Percentiles rank a stretch among this genome's conserved stretches.
phyloP scores from a whole-genome alignment of 1,140 invertebrate genomes.

The Dreissena polymorpha region DNA sequence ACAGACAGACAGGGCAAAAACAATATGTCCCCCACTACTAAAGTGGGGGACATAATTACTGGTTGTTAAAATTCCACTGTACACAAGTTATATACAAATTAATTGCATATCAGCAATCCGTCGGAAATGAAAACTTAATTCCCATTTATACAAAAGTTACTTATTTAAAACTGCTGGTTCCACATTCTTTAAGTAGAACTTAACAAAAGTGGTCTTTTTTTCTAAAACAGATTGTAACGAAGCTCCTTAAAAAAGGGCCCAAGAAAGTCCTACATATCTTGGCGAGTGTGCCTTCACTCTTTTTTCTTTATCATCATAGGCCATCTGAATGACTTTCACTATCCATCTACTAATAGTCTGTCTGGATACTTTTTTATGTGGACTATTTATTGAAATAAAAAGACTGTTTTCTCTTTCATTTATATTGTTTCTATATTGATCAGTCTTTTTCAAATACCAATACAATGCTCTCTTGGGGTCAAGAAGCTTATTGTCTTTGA shows the following conservation, averaged over 20 bases:
- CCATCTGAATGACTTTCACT: too few species aligned
- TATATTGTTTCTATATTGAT: background rate
- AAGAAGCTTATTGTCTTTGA: background rate
- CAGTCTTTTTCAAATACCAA: conserved; percentile 26
- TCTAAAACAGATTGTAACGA: conserved; percentile 6
- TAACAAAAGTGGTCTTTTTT: too few species aligned
- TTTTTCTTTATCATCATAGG: background rate
- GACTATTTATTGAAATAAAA: conserved; percentile 2
- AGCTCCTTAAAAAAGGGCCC: conserved; percentile 26
- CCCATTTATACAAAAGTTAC: too few species aligned
- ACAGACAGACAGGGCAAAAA: too few species aligned
- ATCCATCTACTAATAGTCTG: conserved; percentile 23
- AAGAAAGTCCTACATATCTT: conserved; percentile 37
- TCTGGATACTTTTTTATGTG: conserved; percentile 32
- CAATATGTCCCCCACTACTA: too few species aligned
- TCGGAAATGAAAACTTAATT: too few species aligned
- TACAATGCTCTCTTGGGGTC: conserved; percentile 23
- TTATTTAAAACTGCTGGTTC: too few species aligned
- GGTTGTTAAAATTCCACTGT: background rate
- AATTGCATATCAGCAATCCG: too few species aligned
- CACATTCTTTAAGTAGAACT: too few species aligned
- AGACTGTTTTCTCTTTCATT: background rate
- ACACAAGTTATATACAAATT: background rate
- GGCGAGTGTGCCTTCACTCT: conserved; percentile 26
- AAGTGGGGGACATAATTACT: too few species aligned